phyloP scores from a whole-genome alignment of 2,113 vertebrate species.

The Chaetodon auriga region DNA sequence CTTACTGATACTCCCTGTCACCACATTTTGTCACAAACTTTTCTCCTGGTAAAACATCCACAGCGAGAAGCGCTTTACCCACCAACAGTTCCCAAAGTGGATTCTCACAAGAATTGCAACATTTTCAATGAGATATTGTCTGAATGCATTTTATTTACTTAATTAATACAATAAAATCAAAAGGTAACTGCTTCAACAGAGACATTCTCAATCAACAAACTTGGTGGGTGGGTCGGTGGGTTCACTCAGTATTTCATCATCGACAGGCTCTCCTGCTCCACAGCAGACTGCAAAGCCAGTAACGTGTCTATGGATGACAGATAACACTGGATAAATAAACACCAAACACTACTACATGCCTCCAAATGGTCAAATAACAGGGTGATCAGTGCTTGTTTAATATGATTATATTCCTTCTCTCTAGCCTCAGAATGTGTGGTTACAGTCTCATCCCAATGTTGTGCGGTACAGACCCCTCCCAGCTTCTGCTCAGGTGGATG shows the following conservation, averaged over 20 bases:
- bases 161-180: slow-evolving; percentile 5
- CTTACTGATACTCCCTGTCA: not conserved
- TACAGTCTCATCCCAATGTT: too few species aligned
- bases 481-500: too few species aligned
- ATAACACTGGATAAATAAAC: not conserved
- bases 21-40: too few species aligned
- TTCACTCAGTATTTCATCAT: slow-evolving; percentile 46
- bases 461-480: too few species aligned
- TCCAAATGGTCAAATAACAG: too few species aligned
- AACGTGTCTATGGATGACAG: slow-evolving; percentile 50
- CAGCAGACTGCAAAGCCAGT: slow-evolving; percentile 57
- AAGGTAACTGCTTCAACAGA: not conserved
- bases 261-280: slow-evolving; percentile 47
- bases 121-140: slow-evolving; percentile 33
- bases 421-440: too few species aligned
- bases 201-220: not conserved
- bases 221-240: not conserved
- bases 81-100: not conserved
- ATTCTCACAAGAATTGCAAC: not conserved
- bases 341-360: not conserved
- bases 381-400: too few species aligned
- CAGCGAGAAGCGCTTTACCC: not conserved
- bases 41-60: not conserved
- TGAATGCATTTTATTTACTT: slow-evolving; percentile 48
- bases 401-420: too few species aligned